Evolutionary conservation across 2,888 invertebrate species (phyloP).

Genomic region (Trichopoda pennipes): DNA sequence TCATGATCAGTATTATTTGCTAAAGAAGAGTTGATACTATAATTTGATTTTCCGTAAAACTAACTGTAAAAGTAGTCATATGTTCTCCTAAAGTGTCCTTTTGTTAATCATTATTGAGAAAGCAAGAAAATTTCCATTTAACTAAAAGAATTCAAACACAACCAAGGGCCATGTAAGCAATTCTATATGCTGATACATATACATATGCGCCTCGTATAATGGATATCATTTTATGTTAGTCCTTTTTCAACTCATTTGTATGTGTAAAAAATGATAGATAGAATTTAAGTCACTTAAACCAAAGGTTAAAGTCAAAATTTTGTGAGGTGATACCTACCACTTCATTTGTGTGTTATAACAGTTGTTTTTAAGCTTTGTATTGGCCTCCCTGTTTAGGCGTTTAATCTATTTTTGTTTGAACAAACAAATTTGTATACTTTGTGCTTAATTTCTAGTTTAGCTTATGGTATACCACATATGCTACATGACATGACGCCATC

Average conservation of each 20-base stretch:
- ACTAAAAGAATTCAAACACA: slow-evolving; percentile 41
- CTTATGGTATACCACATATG: slow-evolving; percentile 55
- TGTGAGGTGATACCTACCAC: slow-evolving; percentile 50
- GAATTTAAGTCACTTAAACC: slow-evolving; percentile 21
- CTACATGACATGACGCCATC: slow-evolving; percentile 31
- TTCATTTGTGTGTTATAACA: slow-evolving; percentile 47
- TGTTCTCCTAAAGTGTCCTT: not conserved
- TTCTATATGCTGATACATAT: slow-evolving; percentile 13
- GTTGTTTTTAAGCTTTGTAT: slow-evolving; percentile 7
- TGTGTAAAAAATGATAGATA: not conserved
- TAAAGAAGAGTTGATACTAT: not conserved
- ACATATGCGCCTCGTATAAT: not conserved
- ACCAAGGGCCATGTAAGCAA: slow-evolving; percentile 38
- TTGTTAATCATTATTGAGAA: not conserved
- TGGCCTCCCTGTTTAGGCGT: not conserved
- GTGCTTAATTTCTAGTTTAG: slow-evolving; percentile 30
- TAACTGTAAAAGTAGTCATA: slow-evolving; percentile 10
- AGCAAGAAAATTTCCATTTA: slow-evolving; percentile 26
- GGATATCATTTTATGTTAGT: slow-evolving; percentile 5
- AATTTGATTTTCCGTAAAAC: slow-evolving; percentile 10
- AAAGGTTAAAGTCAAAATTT: slow-evolving; percentile 45
- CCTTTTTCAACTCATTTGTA: not conserved
- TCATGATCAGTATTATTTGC: too few species aligned
- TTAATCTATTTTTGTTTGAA: not conserved
- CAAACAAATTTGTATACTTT: slow-evolving; percentile 24